Conservation (phyloP, 2,113 vertebrate genomes). For the Pyxicephalus adspersus region DNA sequence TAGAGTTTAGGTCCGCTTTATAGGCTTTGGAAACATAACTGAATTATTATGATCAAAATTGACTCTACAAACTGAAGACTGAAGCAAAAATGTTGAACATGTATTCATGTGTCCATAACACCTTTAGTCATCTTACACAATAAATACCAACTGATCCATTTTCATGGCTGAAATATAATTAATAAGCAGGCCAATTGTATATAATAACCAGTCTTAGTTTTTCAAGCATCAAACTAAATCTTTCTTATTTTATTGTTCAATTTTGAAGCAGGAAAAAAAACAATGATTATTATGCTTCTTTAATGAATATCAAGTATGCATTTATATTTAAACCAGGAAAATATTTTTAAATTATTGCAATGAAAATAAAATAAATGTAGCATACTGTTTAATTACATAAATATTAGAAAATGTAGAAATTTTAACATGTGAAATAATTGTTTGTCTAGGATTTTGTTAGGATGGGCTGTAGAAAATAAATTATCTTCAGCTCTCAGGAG, state of each 20-base stretch:
- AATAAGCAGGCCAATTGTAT: neutral
- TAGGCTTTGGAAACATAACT: no score
- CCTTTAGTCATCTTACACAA: no score
- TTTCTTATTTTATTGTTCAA: no score
- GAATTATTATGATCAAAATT: no score
- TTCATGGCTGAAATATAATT: neutral
- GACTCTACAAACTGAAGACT: no score
- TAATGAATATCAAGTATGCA: neutral
- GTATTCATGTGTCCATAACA: no score
- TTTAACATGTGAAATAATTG: neutral
- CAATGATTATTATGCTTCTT: slow-evolving; percentile 14
- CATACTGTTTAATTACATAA: neutral
- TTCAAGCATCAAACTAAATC: neutral
- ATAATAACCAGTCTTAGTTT: neutral
- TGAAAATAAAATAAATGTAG: neutral
- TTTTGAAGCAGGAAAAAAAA: neutral
- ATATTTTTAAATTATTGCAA: neutral
- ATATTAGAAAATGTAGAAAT: neutral
- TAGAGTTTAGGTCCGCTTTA: no score
- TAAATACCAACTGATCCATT: neutral
- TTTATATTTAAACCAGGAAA: neutral
- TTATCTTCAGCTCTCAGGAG: slow-evolving; percentile 25
- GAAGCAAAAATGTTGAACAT: no score
- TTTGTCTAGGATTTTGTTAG: neutral
- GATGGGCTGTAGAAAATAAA: neutral